Conservation (phyloP, 2,113 vertebrate species). For the Eleginops maclovinus region DNA sequence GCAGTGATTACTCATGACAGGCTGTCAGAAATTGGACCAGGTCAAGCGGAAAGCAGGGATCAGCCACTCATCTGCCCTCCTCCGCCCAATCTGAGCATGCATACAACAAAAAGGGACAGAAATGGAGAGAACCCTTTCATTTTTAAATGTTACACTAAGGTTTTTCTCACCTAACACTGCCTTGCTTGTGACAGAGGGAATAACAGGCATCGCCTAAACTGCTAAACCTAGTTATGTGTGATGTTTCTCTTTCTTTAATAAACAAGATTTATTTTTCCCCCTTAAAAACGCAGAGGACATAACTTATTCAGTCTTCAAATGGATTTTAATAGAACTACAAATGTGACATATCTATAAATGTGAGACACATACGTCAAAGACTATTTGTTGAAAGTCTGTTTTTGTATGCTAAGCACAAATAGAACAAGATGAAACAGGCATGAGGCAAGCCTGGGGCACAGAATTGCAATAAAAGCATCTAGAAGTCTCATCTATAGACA, state of each 20-base stretch:
- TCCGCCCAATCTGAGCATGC: constrained; percentile 45
- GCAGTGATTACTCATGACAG: constrained; percentile 86
- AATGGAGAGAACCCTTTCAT: constrained; percentile 9
- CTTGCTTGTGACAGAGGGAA: neutral
- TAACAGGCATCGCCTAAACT: neutral
- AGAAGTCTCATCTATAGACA: too few species aligned
- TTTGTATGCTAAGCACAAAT: neutral
- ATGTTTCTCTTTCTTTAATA: neutral
- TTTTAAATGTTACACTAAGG: neutral
- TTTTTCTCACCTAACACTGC: neutral
- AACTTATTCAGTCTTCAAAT: neutral
- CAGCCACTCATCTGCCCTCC: constrained; percentile 78
- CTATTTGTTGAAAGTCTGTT: neutral
- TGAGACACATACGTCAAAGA: neutral
- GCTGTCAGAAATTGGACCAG: constrained; percentile 86
- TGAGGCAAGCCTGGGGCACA: neutral
- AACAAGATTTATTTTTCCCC: neutral
- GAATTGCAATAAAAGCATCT: constrained; percentile 19
- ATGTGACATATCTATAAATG: neutral
- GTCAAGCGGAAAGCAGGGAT: constrained; percentile 85
- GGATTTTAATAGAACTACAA: neutral
- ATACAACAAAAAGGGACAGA: constrained; percentile 39
- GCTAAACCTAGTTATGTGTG: neutral
- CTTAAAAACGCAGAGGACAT: too few species aligned
- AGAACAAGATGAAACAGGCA: neutral